Evolutionary conservation across 1,140 invertebrate genomes (phyloP).

Genomic region (Pseudomyrmex pallidus): DNA sequence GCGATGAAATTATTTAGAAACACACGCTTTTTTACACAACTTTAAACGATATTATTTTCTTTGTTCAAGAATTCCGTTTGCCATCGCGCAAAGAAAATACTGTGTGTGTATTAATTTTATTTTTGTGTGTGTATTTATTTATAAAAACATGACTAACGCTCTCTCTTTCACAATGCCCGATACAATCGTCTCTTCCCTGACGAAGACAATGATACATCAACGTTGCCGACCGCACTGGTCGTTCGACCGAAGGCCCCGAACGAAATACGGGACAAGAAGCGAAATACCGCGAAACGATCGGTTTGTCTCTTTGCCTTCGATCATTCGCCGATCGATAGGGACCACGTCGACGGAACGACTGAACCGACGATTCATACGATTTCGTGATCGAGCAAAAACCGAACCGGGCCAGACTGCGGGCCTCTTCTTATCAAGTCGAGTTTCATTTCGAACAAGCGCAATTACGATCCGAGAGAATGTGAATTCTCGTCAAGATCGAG

Average conservation of each 20-base stretch:
- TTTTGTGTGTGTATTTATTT: background rate
- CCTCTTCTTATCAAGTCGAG: constrained; percentile 65
- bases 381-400: constrained; percentile 60
- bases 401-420: constrained; percentile 50
- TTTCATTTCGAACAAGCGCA: background rate
- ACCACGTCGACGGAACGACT: constrained; percentile 17
- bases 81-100: too few relatives aligned
- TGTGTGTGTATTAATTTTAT: background rate
- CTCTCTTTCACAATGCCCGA: background rate
- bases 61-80: background rate
- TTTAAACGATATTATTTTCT: background rate
- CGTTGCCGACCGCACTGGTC: constrained; percentile 36
- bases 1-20: background rate
- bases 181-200: background rate
- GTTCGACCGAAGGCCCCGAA: constrained; percentile 42
- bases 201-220: constrained; percentile 46
- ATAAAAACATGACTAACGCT: background rate
- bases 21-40: background rate
- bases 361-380: constrained; percentile 58
- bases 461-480: background rate
- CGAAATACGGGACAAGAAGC: constrained; percentile 68
- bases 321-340: constrained; percentile 47
- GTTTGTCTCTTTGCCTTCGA: constrained; percentile 69
- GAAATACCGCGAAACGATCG: constrained; percentile 73
- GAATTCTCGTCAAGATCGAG: background rate